Base-by-base conservation (phyloP, 2,888 invertebrate genomes). In the Cataglyphis albicans region DNA sequence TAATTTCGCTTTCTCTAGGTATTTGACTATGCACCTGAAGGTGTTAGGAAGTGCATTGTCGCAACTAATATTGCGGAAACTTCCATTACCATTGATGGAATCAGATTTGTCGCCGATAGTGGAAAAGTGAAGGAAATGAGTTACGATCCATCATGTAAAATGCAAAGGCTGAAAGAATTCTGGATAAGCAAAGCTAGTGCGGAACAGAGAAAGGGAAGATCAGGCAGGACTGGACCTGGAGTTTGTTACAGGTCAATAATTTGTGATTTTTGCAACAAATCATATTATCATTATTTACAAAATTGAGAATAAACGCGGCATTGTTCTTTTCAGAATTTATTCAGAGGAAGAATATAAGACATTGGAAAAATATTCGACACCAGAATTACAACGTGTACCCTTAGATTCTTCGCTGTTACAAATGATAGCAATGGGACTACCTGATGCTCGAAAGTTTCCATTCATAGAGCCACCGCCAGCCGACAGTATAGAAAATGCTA, bases 31-130 rank as follows among this genome's bases (percentile, higher is more conserved):
- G 97, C 99, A 0, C 99, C 99, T 0, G 98, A 98, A 80, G 98
- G 99, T 5, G 96, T 98, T 3, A 96, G 99, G 76, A 99, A 99
- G 94, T 99, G 99, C 94, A 98, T 99, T 84, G 97, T 99, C 0
- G 98, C 99, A 0, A 99, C 99, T 0, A 99, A 99, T 93, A 99
- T 99, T 82, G 99, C 99, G 0, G 99, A 99, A 95, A 99, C 99
- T 0, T 99, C 99, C 0, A 97, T 99, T 4, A 99, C 99, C 0
- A 99, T 99, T 78, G 99, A 99, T 94, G 99, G 99, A 0, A 98
- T 99, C 76, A 96, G 99, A 92, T 99, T 99, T 95, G 99, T 99
- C 0, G 96, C 98, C 0, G 99, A 99, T 94, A 99, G 99, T 3
- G 99, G 99, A 41, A 99, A 98, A 96, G 98, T 98, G 0, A 99